phyloP scores from a whole-genome alignment of 53 echinoderm and acorn worm genomes.

The Luidia sarsii region DNA sequence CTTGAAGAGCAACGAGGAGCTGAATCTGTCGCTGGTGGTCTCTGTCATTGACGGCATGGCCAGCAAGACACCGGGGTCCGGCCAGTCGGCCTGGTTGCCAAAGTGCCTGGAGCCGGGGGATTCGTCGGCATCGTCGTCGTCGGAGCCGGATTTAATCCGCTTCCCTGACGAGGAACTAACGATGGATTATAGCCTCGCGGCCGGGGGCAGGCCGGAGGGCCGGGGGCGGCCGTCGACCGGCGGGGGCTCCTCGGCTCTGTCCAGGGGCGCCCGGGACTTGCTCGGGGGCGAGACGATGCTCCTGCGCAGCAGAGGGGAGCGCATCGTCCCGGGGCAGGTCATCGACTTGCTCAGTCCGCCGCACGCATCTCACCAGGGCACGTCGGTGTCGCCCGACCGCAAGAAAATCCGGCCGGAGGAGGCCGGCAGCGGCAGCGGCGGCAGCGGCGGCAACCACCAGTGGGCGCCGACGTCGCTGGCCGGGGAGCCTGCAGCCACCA shows the following conservation, averaged over 20 bases:
- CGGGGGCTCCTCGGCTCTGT: too few species aligned
- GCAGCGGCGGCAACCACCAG: too few species aligned
- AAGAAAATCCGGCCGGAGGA: constrained; percentile 11
- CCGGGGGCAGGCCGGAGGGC: background rate
- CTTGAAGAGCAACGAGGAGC: constrained; percentile 27
- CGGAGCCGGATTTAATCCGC: background rate
- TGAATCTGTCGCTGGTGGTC: constrained; percentile 5
- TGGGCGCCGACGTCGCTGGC: too few species aligned
- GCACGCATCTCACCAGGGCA: background rate
- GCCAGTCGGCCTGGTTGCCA: too few species aligned
- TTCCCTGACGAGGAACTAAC: background rate
- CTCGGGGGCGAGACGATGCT: background rate
- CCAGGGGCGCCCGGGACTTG: background rate
- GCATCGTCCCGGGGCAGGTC: background rate
- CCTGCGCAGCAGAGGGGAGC: background rate
- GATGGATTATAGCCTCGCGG: background rate
- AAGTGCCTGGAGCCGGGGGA: background rate
- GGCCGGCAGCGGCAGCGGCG: too few species aligned
- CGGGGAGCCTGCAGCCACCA: background rate
- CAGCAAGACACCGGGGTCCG: background rate
- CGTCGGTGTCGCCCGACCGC: constrained; percentile 12
- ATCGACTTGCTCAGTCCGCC: background rate
- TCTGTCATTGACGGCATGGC: background rate
- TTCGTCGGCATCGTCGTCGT: background rate
- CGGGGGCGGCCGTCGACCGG: background rate